Percentiles rank a stretch among this genome's conserved stretches.
Evolutionary conservation across 35 echinoderm and acorn worm genomes (phyloP).

Genomic region (Nesometra sesokonis): DNA sequence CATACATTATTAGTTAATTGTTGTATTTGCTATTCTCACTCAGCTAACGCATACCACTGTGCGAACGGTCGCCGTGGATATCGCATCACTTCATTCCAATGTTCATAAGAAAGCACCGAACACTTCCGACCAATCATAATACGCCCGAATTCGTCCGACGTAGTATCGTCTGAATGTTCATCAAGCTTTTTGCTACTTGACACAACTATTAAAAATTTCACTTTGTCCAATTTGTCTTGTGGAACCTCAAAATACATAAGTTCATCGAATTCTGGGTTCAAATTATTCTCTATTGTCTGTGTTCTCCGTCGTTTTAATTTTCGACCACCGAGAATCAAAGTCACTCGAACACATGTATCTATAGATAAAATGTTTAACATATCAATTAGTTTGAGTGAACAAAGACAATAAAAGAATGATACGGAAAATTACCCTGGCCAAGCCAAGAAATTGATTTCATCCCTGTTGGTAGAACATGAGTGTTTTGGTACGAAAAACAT

Average conservation of each 20-base stretch:
- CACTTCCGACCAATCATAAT: slow-evolving; percentile 10
- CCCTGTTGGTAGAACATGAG: no score
- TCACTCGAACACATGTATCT: slow-evolving; percentile 15
- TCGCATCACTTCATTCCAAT: background rate
- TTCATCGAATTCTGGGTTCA: slow-evolving; percentile 12
- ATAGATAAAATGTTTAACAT: background rate
- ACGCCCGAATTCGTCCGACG: background rate
- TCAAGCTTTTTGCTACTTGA: background rate
- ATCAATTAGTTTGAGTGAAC: no score
- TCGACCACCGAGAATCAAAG: background rate
- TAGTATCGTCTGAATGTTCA: background rate
- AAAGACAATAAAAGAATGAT: no score
- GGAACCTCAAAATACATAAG: slow-evolving; percentile 17
- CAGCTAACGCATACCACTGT: slow-evolving; percentile 6
- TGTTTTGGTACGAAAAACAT: no score
- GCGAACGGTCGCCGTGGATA: slow-evolving; percentile 6
- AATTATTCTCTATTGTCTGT: background rate
- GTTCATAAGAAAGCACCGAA: background rate
- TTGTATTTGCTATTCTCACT: no score
- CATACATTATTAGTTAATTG: no score
- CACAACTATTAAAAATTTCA: background rate
- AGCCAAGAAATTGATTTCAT: no score
- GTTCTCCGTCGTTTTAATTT: slow-evolving; percentile 1
- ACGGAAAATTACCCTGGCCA: no score
- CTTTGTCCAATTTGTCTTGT: slow-evolving; percentile 8